Conservation (phyloP, 2,113 vertebrate species). For the Jaculus jaculus region DNA sequence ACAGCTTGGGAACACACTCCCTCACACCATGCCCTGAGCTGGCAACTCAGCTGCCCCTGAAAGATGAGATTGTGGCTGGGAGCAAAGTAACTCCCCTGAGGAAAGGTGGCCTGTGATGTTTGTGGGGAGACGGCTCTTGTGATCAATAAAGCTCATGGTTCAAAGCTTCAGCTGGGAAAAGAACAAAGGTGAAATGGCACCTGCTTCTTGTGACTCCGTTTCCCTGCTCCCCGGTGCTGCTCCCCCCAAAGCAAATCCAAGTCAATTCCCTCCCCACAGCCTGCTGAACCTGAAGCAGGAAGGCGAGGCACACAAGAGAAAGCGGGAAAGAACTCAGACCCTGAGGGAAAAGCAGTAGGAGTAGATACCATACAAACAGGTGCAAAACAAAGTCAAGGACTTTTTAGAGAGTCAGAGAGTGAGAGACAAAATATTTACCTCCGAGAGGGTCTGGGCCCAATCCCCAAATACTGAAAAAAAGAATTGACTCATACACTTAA, state of each 20-base stretch:
- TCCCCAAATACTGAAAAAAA: neutral
- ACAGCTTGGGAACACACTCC: slow-evolving; percentile 48
- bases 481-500: too few species aligned
- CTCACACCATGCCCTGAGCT: slow-evolving; percentile 41
- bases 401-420: neutral
- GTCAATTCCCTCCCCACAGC: neutral
- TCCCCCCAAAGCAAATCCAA: neutral
- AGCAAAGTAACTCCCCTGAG: neutral
- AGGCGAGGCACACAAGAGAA: too few species aligned
- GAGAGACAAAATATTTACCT: neutral
- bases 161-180: neutral
- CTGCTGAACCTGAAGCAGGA: neutral
- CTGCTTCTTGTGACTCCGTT: neutral
- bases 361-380: neutral
- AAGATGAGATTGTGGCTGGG: slow-evolving; percentile 2
- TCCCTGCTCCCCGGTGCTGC: neutral
- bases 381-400: neutral
- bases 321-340: neutral
- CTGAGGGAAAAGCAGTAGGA: neutral
- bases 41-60: slow-evolving; percentile 22
- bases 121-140: neutral
- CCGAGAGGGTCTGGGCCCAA: neutral
- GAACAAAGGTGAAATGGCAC: neutral
- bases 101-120: neutral
- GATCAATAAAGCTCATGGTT: neutral